Base-by-base conservation (phyloP, 2,888 invertebrate species). In the Embidobia sp. region DNA sequence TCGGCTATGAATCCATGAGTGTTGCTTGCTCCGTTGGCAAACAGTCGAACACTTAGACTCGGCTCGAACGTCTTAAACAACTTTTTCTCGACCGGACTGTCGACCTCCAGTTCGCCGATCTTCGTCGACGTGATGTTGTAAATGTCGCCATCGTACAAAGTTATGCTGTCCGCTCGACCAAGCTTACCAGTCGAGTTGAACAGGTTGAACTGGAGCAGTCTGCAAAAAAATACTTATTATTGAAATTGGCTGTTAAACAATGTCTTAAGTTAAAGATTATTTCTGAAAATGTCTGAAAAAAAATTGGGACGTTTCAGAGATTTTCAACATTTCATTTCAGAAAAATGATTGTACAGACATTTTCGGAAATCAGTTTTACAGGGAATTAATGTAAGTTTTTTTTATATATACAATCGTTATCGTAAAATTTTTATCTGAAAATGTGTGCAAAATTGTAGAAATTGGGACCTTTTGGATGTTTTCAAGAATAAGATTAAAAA, bases 1-100 rank as follows among this genome's bases (percentile, higher is more conserved):
- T 99, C 99, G 10, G 99, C 99, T 78, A 99, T 95, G 86, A 99
- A 99, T 16, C 99, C 99, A 89, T 98, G 96, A 10, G 93, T 92
- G n/a, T 94, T 94, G 19, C 97, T 96, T 0, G 98, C 98, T 16
- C 98, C 98, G 81, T 98, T 98, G 0, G 98, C 98, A 85, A 98
- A 96, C 13, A 99, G 90, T 85, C 97, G 95, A 0, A 99, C 91
- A 83, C 97, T 97, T 80, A 99, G 90, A 82, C 96, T 96, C 0
- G 96, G 93, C 13, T 94, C 93, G 61, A 92, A 92, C 0, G 95
- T 95, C 84, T 91, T 93, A 84, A 95, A 95, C 51, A 97, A 91
- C 77, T 92, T 93, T 83, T 95, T 95, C 81, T 95, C 94, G 74
- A 94, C 92, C 0, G 91, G 91, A 7, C 94, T 93, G 55, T 94